Conservation (phyloP, 2,113 vertebrate species). For the Poeciliopsis retropinna region DNA sequence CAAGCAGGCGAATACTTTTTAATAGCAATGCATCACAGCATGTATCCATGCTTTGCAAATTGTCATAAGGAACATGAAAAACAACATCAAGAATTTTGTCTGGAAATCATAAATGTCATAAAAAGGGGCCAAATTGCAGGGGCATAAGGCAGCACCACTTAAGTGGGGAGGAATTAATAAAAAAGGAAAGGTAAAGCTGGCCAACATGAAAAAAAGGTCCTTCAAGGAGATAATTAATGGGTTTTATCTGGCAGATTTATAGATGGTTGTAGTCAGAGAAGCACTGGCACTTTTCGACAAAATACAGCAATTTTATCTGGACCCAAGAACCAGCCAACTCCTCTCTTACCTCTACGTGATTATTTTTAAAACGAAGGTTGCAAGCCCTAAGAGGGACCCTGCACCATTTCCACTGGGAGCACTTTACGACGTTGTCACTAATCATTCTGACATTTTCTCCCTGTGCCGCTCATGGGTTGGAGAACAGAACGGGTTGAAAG, state of each 20-base stretch:
- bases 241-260: slow-evolving; percentile 66
- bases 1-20: too few relatives aligned
- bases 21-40: neutral
- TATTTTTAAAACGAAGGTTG: slow-evolving; percentile 44
- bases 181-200: slow-evolving; percentile 60
- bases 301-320: slow-evolving; percentile 48
- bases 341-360: slow-evolving; percentile 26
- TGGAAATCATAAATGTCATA: slow-evolving; percentile 47
- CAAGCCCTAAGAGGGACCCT: slow-evolving; percentile 35
- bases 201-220: slow-evolving; percentile 43
- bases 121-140: slow-evolving; percentile 48
- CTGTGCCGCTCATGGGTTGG: slow-evolving; percentile 22
- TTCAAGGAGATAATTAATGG: slow-evolving; percentile 65
- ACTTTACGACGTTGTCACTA: slow-evolving; percentile 50
- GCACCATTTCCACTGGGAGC: slow-evolving; percentile 37
- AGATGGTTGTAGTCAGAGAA: slow-evolving; percentile 38
- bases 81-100: slow-evolving; percentile 23
- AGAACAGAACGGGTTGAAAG: slow-evolving; percentile 33
- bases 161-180: slow-evolving; percentile 51
- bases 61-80: slow-evolving; percentile 29
- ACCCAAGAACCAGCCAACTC: slow-evolving; percentile 30
- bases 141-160: slow-evolving; percentile 42
- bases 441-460: slow-evolving; percentile 59
- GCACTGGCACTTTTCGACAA: slow-evolving; percentile 38
- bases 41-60: slow-evolving; percentile 15